Conservation (phyloP, 1,140 invertebrate genomes). For the Ceratina calcarata region DNA sequence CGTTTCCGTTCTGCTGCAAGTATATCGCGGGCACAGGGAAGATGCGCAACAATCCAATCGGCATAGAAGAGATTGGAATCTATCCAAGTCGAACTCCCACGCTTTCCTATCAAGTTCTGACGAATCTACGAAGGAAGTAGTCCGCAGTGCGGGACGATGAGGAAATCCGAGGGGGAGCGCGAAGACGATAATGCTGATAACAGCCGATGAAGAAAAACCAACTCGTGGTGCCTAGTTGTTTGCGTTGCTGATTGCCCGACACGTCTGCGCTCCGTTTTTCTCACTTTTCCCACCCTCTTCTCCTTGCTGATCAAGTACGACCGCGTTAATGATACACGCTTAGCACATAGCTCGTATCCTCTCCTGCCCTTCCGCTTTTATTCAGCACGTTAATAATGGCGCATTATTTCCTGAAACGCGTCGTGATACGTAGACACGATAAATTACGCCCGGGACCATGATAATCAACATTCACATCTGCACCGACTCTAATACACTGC, state of each 20-base stretch:
- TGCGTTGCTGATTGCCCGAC: constrained; percentile 69
- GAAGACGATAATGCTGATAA: constrained; percentile 65
- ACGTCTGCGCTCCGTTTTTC: constrained; percentile 12
- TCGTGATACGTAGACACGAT: neutral
- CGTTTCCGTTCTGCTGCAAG: neutral
- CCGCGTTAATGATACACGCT: constrained; percentile 13
- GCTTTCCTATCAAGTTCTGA: constrained; percentile 59
- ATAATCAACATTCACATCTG: no score
- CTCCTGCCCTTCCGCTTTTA: neutral
- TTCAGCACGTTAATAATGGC: constrained; percentile 11
- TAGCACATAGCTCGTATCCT: neutral
- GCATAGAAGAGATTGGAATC: constrained; percentile 58
- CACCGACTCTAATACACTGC: no score
- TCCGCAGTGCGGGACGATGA: constrained; percentile 57
- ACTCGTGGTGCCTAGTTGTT: constrained; percentile 61
- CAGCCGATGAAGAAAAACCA: constrained; percentile 34
- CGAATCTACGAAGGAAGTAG: constrained; percentile 68
- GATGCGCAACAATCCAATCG: constrained; percentile 46
- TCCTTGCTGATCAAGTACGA: neutral
- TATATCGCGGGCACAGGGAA: constrained; percentile 1
- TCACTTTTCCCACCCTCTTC: neutral
- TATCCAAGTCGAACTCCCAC: constrained; percentile 65
- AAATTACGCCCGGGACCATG: neutral
- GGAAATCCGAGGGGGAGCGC: neutral
- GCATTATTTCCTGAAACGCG: constrained; percentile 43